Conservation (phyloP, 1,140 invertebrate genomes). For the Brachionus calyciflorus region DNA sequence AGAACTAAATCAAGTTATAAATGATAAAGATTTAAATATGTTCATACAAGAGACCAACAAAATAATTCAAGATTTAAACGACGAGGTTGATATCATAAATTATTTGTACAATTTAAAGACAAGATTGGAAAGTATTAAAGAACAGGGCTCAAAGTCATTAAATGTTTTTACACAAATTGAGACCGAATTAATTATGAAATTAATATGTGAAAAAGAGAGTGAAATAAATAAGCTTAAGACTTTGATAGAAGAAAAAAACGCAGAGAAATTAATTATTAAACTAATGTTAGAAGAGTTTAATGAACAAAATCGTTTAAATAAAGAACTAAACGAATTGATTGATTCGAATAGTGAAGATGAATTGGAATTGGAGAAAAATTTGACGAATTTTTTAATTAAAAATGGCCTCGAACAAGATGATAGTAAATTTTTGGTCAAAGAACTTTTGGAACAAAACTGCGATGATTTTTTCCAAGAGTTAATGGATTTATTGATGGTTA, state of each 20-base stretch:
- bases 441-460: background rate
- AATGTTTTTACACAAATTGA: too few species aligned
- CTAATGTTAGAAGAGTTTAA: background rate
- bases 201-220: background rate
- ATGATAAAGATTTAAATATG: too few species aligned
- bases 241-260: background rate
- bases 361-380: too few species aligned
- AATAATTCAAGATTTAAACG: too few species aligned
- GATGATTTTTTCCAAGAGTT: background rate
- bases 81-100: too few species aligned
- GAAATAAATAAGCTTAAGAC: background rate
- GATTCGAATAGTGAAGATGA: background rate
- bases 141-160: too few species aligned
- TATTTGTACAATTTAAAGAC: too few species aligned
- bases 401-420: background rate
- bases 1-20: too few species aligned
- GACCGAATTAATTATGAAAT: too few species aligned
- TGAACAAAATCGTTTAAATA: background rate
- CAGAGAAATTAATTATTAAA: background rate
- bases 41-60: too few species aligned
- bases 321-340: background rate
- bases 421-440: background rate
- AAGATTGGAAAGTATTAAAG: too few species aligned
- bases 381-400: background rate
- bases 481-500: background rate